Evolutionary conservation across 1,140 invertebrate species (phyloP), one percentile per base, ranked within the genome.

Genomic region (Lasaia peninsularis): DNA sequence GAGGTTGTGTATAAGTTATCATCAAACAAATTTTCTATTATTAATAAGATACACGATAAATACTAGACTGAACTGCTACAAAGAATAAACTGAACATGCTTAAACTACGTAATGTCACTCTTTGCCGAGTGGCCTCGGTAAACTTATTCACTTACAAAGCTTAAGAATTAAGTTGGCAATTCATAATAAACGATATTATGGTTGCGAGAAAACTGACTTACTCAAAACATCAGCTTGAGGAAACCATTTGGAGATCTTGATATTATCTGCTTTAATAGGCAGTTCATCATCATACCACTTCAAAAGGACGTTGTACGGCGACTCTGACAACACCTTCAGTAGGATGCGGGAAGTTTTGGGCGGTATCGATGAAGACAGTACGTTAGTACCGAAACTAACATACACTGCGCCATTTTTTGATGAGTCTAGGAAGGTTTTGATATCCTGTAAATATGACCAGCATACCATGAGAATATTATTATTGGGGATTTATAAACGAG

Each of bases 301-400:
- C 83, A 85, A 91, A 57, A 91, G 65, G 10, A 90, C 77, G 54
- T 69, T 69, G 11, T 84, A 87, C 8, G 80, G 76, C 8, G 89
- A 12, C 51, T 72, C 54, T 2, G 79, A 58, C 21, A 92, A 78
- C 4, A 78, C 81, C 14, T 78, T 67, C 40, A 86, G 65, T 14
- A 92, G 79, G 0, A 70, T 73, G 9, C 73, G 49, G 1, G 81
- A 58, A 16, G 71, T 81, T 0, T 81, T 70, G 0, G 63, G 49
- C 0, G 81, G 70, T 5, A 92, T 65, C 10, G 79, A 44, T 0
- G 73, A 64, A 21, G 85, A 76, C 21, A 81, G 80, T 0, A 91
- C 58, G 52, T 89, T 91, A 6, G 91, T 90, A 9, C 93, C 92
- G 57, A 93, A 79, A 67, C 91, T 92, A 62, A 93, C 92, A 53